These are phyloP conservation scores for Parapristionchus giblindavisi DNA, from an alignment of 2,888 invertebrate species.

Conservation along the genomic window DNA sequence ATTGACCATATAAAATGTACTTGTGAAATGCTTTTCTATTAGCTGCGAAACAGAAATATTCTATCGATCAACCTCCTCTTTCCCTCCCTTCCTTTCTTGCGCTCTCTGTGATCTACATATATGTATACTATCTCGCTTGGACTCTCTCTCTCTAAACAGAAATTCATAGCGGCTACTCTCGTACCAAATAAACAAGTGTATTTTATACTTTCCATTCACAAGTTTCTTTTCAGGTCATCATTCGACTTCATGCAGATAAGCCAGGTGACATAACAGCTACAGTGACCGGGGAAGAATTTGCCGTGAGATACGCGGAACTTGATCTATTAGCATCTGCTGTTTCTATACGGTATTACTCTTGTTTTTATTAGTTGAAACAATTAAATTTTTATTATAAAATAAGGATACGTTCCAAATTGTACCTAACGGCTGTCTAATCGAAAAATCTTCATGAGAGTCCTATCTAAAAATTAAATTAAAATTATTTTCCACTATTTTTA, in stretches of 20 bases:
- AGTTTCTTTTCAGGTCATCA: background rate
- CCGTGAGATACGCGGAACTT: background rate
- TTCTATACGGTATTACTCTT: slow-evolving; percentile 5
- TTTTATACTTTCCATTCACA: too few species aligned
- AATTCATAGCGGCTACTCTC: too few species aligned
- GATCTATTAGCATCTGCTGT: slow-evolving; percentile 12
- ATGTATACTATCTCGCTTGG: too few species aligned
- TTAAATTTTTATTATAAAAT: background rate
- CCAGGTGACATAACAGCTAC: background rate
- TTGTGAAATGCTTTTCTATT: too few species aligned
- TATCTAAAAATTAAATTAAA: too few species aligned
- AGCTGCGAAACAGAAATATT: too few species aligned
- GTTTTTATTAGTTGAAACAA: background rate
- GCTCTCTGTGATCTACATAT: too few species aligned
- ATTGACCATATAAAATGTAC: too few species aligned
- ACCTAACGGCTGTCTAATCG: background rate
- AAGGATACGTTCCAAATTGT: background rate
- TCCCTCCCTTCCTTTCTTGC: too few species aligned
- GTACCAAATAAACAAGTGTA: too few species aligned
- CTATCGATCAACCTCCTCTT: too few species aligned
- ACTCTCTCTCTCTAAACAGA: too few species aligned
- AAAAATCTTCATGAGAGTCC: background rate
- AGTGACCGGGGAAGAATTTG: slow-evolving; percentile 18
- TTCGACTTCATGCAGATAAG: slow-evolving; percentile 10
- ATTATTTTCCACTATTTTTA: background rate